Base-by-base conservation (phyloP, 1,140 invertebrate genomes). In the Nymphalis io region DNA sequence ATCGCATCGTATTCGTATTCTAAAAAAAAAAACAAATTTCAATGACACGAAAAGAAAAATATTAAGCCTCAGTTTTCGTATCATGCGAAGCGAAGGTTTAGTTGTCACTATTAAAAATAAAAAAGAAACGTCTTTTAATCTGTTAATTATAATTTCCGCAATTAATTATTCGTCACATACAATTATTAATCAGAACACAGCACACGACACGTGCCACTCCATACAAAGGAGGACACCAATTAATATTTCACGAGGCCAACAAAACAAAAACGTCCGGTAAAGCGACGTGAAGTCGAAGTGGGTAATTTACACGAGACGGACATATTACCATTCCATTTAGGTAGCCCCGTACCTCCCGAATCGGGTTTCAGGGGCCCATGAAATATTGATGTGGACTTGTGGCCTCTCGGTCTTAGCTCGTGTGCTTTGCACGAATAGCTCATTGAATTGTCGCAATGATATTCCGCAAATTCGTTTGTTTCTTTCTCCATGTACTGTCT, bases 241-340 rank as follows among this genome's bases (percentile, higher is more conserved):
- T 74, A 70, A 74, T 70, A 53, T 69, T 64, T 64, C 33, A 70
- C 15, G 40, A 63, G 38, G 65, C 33, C 57, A 51, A 60, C 58
- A 67, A 60, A 44, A 67, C 65, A 67, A 60, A 67, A 67, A 51
- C 21, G 27, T 64, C 51, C 13, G 33, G 16, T 33, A 27, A 40
- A 20, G 27, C 20, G 44, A 53, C 16, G 46, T 63, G 16, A 76
- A 58, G 60, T 64, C 42, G 65, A 39, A 38, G 60, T 21, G 51
- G 62, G 69, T 70, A 73, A 74, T 72, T 75, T 74, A 70, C 73
- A 70, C 72, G 70, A 58, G 70, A 62, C 64, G 66, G 67, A 71
- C 58, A 60, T 57, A 75, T 79, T 76, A 79, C 65, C 77, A 77
- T 79, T 73, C 73, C 68, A 68, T 77, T 81, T 75, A 70, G 79